These are phyloP conservation scores for Actias luna DNA, from an alignment of 2,888 invertebrate genomes.

Conservation along the genomic window DNA sequence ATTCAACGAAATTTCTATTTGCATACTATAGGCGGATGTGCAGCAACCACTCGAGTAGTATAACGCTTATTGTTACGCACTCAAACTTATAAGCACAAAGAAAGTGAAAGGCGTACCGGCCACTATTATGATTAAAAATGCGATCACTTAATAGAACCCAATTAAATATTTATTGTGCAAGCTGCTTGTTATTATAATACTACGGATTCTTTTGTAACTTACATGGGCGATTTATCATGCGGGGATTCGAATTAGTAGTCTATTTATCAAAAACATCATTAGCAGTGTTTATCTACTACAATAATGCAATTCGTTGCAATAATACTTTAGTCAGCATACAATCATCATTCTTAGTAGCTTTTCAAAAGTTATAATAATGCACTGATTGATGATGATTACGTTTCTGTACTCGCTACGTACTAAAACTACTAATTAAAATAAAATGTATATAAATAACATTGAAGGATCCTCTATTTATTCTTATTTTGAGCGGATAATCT, in stretches of 20 bases:
- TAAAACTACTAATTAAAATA: neutral
- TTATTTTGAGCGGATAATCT: neutral
- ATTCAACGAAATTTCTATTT: neutral
- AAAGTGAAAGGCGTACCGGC: slow-evolving; percentile 66
- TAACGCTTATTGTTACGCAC: slow-evolving; percentile 21
- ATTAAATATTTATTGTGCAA: slow-evolving; percentile 74
- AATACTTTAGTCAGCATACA: neutral
- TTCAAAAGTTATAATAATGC: neutral
- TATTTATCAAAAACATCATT: slow-evolving; percentile 67
- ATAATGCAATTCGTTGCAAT: slow-evolving; percentile 9
- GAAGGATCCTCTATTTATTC: neutral
- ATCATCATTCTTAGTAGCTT: neutral
- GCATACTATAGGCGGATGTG: slow-evolving; percentile 16
- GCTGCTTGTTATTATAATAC: slow-evolving; percentile 58
- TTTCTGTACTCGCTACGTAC: neutral
- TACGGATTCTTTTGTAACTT: slow-evolving; percentile 59
- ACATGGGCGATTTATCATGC: slow-evolving; percentile 60
- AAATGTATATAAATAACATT: neutral
- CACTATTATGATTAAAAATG: slow-evolving; percentile 64
- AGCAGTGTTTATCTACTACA: slow-evolving; percentile 26
- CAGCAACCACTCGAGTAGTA: slow-evolving; percentile 23
- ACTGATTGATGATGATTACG: neutral
- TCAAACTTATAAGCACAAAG: slow-evolving; percentile 53
- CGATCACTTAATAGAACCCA: slow-evolving; percentile 69
- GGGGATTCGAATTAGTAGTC: slow-evolving; percentile 49